Conservation (phyloP, 2,888 invertebrate species). For the Caenorhabditis virilis region DNA sequence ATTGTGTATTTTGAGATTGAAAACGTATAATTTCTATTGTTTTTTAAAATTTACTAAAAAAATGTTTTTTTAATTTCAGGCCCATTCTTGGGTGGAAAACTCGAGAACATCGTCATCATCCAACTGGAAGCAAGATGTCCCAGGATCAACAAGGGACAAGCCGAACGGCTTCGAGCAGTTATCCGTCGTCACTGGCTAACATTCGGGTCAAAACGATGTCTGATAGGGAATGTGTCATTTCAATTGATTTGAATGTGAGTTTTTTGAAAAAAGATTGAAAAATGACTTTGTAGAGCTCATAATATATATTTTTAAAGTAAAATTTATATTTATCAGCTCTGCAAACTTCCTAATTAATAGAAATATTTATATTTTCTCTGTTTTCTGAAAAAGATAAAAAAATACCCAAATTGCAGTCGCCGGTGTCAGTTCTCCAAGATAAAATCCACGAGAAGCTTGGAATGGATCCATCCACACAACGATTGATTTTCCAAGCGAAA, state of each 20-base stretch:
- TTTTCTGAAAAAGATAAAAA: not conserved
- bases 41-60: too few species aligned
- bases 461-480: conserved; percentile 6
- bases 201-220: conserved; percentile 21
- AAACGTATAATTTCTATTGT: too few species aligned
- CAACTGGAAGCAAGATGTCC: too few species aligned
- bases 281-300: not conserved
- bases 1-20: too few species aligned
- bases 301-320: not conserved
- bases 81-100: too few species aligned
- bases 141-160: too few species aligned
- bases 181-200: not conserved
- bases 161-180: too few species aligned
- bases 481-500: conserved; percentile 27
- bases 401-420: conserved; percentile 8
- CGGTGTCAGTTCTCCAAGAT: conserved; percentile 1
- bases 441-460: conserved; percentile 4
- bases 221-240: conserved; percentile 12
- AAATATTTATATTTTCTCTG: not conserved
- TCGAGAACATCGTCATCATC: too few species aligned
- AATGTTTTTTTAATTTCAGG: too few species aligned
- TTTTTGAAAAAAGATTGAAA: not conserved
- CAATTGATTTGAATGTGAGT: conserved; percentile 9
- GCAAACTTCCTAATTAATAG: not conserved
- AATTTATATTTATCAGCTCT: not conserved